Evolutionary conservation across 2,888 invertebrate genomes (phyloP).

Genomic region (Pharmacophagus antenor): DNA sequence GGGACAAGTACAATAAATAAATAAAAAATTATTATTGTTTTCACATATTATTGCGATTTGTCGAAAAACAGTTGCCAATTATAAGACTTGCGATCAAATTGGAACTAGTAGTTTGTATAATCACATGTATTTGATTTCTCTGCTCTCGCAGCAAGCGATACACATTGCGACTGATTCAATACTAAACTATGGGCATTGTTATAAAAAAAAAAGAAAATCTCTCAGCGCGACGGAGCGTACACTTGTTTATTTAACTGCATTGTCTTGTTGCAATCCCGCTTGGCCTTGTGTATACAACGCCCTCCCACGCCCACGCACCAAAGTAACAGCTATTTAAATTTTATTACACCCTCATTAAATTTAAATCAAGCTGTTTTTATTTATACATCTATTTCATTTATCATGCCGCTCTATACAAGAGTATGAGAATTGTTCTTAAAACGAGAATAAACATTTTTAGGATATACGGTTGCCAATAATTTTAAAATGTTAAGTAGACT

Average conservation of each 20-base stretch:
- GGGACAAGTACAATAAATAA: too few relatives aligned
- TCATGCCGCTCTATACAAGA: slow-evolving; percentile 10
- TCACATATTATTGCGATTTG: too few relatives aligned
- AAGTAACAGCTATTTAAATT: slow-evolving; percentile 12
- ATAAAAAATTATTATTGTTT: too few relatives aligned
- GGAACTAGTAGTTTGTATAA: too few relatives aligned
- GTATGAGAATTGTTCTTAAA: slow-evolving; percentile 13
- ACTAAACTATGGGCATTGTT: slow-evolving; percentile 1
- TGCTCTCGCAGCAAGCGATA: not conserved
- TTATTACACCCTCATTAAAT: slow-evolving; percentile 21
- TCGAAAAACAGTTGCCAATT: too few relatives aligned
- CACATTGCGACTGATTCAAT: not conserved
- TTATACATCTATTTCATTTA: not conserved
- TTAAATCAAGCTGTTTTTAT: slow-evolving; percentile 1
- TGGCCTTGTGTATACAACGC: slow-evolving; percentile 44
- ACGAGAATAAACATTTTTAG: not conserved
- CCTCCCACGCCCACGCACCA: slow-evolving; percentile 37
- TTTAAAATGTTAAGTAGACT: too few relatives aligned
- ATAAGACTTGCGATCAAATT: too few relatives aligned
- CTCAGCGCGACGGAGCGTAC: slow-evolving; percentile 31
- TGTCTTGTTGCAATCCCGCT: slow-evolving; percentile 48
- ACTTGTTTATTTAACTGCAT: slow-evolving; percentile 59
- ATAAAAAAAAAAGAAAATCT: slow-evolving; percentile 6
- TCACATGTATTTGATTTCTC: not conserved
- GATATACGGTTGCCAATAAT: too few relatives aligned